Percentiles rank a stretch among this genome's conserved stretches.
Conservation (phyloP, 2,797 vertebrate genomes). For the Sebastes reedi region DNA sequence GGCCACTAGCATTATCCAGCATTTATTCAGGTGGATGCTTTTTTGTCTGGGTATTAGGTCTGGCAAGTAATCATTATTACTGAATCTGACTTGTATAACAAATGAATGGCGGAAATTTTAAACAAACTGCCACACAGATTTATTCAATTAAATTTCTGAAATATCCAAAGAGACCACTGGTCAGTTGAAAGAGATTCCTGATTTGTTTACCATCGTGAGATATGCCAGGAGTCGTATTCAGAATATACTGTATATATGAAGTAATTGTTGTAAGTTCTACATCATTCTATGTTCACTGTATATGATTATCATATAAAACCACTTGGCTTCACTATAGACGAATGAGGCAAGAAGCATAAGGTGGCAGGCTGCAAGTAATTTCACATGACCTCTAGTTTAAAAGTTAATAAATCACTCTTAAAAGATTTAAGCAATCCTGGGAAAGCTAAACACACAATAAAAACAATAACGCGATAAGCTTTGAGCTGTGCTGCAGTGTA, state of each 20-base stretch:
- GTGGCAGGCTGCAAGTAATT: slow-evolving; percentile 45
- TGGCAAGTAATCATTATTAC: neutral
- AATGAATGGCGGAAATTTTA: neutral
- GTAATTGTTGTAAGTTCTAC: neutral
- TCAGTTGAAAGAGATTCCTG: neutral
- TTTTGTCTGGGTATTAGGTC: neutral
- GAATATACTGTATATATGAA: neutral
- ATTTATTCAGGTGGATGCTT: neutral
- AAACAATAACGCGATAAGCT: slow-evolving; percentile 47
- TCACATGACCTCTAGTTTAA: slow-evolving; percentile 66
- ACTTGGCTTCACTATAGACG: slow-evolving; percentile 22
- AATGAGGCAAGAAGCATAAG: slow-evolving; percentile 41
- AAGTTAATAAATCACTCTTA: slow-evolving; percentile 58
- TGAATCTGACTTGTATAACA: neutral
- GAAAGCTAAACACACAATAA: slow-evolving; percentile 55
- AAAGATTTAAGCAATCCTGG: slow-evolving; percentile 51
- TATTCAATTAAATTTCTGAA: neutral
- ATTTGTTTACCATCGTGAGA: neutral
- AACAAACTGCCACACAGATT: neutral
- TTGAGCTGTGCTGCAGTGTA: slow-evolving; percentile 45
- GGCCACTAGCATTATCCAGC: neutral
- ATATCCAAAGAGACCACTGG: neutral
- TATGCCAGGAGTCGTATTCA: neutral
- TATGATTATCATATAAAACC: slow-evolving; percentile 6
- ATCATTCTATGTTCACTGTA: neutral